These are phyloP conservation scores for Helogale parvula DNA, from an alignment of 2,113 vertebrate species.

Conservation along the genomic window DNA sequence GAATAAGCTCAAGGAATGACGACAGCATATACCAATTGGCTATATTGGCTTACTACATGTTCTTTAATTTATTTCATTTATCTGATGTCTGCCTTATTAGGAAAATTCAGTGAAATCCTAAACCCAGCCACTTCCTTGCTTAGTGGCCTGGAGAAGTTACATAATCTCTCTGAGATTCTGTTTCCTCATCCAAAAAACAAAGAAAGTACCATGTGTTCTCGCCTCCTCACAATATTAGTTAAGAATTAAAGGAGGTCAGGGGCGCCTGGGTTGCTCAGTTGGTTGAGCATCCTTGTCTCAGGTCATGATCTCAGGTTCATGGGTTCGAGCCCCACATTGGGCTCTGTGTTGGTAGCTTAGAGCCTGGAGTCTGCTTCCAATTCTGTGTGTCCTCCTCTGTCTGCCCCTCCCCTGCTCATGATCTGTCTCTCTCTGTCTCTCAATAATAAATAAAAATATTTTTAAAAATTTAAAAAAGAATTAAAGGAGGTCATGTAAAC, in stretches of 20 bases:
- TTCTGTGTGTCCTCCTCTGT: too few species aligned
- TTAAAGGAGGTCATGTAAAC: neutral
- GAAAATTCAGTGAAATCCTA: neutral
- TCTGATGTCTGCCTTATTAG: neutral
- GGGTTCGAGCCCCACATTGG: too few species aligned
- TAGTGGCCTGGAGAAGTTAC: neutral
- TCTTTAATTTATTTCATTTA: slow-evolving; percentile 16
- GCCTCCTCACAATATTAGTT: neutral
- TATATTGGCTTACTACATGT: neutral
- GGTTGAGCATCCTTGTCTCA: too few species aligned
- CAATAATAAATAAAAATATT: too few species aligned
- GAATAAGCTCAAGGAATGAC: neutral
- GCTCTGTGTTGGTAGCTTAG: too few species aligned
- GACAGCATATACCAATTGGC: neutral
- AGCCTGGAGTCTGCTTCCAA: too few species aligned
- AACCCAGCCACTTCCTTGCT: neutral
- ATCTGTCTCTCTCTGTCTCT: too few species aligned
- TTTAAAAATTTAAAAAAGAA: neutral
- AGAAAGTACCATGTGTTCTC: neutral
- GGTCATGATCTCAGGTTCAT: too few species aligned
- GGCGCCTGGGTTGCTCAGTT: too few species aligned
- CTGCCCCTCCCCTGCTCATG: too few species aligned
- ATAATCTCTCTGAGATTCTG: slow-evolving; percentile 13
- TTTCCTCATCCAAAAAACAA: neutral
- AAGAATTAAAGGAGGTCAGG: neutral